Evolutionary conservation across 2,888 invertebrate genomes (phyloP).

Genomic region (Autographa gamma): DNA sequence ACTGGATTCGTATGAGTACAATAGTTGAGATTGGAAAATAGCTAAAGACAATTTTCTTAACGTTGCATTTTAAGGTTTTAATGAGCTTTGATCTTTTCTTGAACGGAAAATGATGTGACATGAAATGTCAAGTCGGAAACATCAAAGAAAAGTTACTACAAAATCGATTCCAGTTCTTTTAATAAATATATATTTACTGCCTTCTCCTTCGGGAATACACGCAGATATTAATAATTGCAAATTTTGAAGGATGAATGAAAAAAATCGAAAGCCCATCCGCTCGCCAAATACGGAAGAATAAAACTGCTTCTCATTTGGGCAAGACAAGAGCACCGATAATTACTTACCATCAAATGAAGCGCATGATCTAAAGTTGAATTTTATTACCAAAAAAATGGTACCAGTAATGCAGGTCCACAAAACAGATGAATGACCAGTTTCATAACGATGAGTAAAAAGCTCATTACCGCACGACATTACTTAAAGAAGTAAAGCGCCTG

Average conservation of each 20-base stretch:
- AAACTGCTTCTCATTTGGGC: not conserved
- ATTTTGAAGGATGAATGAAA: not conserved
- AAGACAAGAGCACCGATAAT: conserved; percentile 2
- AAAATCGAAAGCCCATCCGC: not conserved
- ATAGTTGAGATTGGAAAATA: not conserved
- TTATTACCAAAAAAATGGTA: conserved; percentile 1
- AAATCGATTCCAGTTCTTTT: not conserved
- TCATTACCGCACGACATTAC: not conserved
- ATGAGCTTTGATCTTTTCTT: not conserved
- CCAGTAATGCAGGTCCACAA: not conserved
- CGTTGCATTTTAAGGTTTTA: not conserved
- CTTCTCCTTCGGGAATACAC: not conserved
- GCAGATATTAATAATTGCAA: not conserved
- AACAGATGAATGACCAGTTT: not conserved
- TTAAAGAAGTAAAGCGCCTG: not conserved
- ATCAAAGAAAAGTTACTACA: not conserved
- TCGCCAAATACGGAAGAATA: not conserved
- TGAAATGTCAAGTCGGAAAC: not conserved
- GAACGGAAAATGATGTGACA: not conserved
- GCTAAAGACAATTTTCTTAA: not conserved
- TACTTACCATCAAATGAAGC: conserved; percentile 4
- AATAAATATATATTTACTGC: not conserved
- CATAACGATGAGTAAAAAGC: not conserved
- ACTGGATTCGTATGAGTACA: not conserved
- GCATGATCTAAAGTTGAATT: conserved; percentile 1